These are phyloP conservation scores for Drosophila mayaguana DNA, from an alignment of 2,888 invertebrate species.

Conservation along the genomic window DNA sequence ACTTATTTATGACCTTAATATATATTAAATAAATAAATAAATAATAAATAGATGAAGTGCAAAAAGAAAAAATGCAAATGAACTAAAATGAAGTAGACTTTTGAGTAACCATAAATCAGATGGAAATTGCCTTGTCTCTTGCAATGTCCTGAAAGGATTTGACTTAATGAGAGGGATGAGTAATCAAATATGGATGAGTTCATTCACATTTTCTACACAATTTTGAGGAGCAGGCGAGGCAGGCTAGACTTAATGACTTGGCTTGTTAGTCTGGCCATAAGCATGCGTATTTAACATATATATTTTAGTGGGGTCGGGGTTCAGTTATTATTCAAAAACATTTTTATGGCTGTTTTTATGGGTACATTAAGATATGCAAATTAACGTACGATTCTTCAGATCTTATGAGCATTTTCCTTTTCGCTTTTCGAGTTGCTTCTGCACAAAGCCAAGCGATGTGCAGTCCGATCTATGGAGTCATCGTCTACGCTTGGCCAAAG, in stretches of 20 bases:
- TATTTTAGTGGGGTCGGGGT: neutral
- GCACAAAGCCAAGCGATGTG: neutral
- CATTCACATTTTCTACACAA: neutral
- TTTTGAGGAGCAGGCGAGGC: neutral
- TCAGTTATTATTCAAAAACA: neutral
- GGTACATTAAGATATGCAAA: neutral
- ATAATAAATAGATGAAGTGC: no score
- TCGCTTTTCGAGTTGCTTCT: neutral
- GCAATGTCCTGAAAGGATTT: no score
- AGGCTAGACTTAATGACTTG: neutral
- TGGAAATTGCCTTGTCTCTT: no score
- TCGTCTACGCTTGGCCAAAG: constrained; percentile 12
- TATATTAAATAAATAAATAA: no score
- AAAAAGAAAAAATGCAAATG: no score
- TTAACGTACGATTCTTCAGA: neutral
- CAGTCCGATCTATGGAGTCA: neutral
- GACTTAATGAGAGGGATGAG: neutral
- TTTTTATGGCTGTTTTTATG: neutral
- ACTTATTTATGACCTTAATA: no score
- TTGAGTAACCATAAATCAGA: no score
- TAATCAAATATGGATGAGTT: neutral
- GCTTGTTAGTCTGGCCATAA: neutral
- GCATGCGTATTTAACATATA: neutral
- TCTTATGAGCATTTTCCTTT: neutral
- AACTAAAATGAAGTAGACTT: no score